Percentiles rank a stretch among this genome's conserved stretches.
These are phyloP conservation scores for Pollenia griseotomentosa DNA, from an alignment of 2,888 invertebrate genomes.

Conservation along the genomic window DNA sequence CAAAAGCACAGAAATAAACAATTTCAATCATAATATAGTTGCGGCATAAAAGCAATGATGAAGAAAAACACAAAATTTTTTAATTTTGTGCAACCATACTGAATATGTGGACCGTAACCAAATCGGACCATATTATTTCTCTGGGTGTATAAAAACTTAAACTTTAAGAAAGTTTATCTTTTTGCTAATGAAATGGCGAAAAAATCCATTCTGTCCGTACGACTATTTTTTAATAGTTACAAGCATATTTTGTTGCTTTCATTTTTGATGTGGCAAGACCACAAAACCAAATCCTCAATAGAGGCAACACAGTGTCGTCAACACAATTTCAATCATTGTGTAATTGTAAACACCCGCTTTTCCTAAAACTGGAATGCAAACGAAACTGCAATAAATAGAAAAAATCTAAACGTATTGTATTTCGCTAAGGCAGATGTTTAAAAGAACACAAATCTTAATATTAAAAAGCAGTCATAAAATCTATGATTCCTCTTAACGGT, in stretches of 20 bases:
- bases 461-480: neutral
- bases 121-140: too few species aligned
- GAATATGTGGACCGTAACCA: too few species aligned
- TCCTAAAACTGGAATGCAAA: conserved; percentile 41
- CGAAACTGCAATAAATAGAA: conserved; percentile 35
- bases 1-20: too few species aligned
- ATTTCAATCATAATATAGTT: too few species aligned
- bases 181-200: neutral
- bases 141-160: too few species aligned
- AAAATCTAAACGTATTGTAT: neutral
- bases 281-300: conserved; percentile 82
- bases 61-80: too few species aligned
- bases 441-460: conserved; percentile 15
- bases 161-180: too few species aligned
- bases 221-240: conserved; percentile 1
- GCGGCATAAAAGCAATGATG: too few species aligned
- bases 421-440: conserved; percentile 4
- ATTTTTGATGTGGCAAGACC: conserved; percentile 78
- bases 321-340: conserved; percentile 72
- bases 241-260: conserved; percentile 63
- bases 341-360: conserved; percentile 62
- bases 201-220: neutral
- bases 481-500: too few species aligned
- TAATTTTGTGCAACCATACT: too few species aligned
- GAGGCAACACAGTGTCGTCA: conserved; percentile 76